These are phyloP conservation scores for Brachionus rotundiformis DNA, from an alignment of 1,140 invertebrate species.

Conservation along the genomic window DNA sequence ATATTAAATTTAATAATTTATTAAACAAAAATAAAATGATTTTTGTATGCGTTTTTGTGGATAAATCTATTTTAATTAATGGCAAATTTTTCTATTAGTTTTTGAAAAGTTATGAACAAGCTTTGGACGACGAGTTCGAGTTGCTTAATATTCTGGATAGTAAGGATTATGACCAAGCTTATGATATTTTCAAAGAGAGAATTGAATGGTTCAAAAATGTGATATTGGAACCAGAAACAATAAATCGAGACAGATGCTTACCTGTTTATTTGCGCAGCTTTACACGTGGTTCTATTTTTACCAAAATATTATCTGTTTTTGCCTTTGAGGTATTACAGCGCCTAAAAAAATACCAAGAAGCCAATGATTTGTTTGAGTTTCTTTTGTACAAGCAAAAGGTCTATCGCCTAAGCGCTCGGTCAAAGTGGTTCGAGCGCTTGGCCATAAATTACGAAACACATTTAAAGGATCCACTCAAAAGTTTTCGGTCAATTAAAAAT, in stretches of 20 bases:
- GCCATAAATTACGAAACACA: constrained; percentile 67
- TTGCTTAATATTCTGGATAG: constrained; percentile 56
- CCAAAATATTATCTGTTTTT: constrained; percentile 60
- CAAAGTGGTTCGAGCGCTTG: constrained; percentile 67
- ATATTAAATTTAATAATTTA: too few relatives aligned
- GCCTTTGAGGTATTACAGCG: constrained; percentile 66
- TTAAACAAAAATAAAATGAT: too few relatives aligned
- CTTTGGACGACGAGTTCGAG: constrained; percentile 57
- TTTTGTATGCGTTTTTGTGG: too few relatives aligned
- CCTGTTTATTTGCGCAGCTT: constrained; percentile 65
- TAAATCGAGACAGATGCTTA: constrained; percentile 59
- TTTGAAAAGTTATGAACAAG: constrained; percentile 56
- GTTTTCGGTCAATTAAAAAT: neutral
- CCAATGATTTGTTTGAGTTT: constrained; percentile 63
- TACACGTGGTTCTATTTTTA: constrained; percentile 64
- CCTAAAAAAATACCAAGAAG: constrained; percentile 63
- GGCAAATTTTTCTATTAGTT: too few relatives aligned
- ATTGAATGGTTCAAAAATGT: constrained; percentile 13
- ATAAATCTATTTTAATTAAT: too few relatives aligned
- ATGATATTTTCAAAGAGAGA: constrained; percentile 54
- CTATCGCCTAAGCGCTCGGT: constrained; percentile 64
- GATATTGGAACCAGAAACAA: constrained; percentile 36
- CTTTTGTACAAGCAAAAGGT: constrained; percentile 63
- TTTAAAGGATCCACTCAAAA: constrained; percentile 64
- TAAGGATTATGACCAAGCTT: constrained; percentile 58